Percentiles rank a stretch among this genome's conserved stretches.
phyloP scores from a whole-genome alignment of 1,140 invertebrate species.

The Thaumatotibia leucotreta region DNA sequence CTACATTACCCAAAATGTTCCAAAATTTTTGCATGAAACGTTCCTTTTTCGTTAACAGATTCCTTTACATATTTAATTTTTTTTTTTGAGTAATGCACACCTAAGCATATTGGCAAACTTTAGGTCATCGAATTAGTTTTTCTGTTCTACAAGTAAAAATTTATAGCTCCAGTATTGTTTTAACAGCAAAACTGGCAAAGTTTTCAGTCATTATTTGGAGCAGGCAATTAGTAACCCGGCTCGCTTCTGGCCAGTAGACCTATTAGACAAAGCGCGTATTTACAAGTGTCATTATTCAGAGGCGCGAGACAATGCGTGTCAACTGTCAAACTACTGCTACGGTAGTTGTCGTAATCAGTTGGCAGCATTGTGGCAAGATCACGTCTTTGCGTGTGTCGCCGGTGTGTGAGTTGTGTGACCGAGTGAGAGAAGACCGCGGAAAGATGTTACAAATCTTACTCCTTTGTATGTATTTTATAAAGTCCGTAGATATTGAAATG shows the following conservation, averaged over 20 bases:
- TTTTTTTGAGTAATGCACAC: too few relatives aligned
- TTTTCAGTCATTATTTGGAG: neutral
- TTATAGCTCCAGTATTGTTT: neutral
- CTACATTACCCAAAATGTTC: too few relatives aligned
- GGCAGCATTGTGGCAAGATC: conserved; percentile 9
- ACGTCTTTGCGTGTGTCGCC: neutral
- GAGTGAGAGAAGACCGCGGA: neutral
- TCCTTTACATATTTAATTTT: too few relatives aligned
- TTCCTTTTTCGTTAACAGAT: too few relatives aligned
- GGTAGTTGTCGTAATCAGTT: conserved; percentile 8
- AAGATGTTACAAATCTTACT: too few relatives aligned
- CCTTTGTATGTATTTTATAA: too few relatives aligned
- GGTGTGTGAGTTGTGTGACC: too few relatives aligned
- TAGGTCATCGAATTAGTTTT: too few relatives aligned
- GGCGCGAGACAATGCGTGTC: neutral
- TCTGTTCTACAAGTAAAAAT: too few relatives aligned
- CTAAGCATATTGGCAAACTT: too few relatives aligned
- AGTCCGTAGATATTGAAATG: too few relatives aligned
- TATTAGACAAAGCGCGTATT: conserved; percentile 2
- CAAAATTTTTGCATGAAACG: too few relatives aligned
- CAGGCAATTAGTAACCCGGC: neutral
- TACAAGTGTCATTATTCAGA: conserved; percentile 11
- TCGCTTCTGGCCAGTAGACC: neutral
- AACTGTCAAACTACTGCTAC: conserved; percentile 8
- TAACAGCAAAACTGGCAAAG: neutral